Evolutionary conservation across 2,797 vertebrate genomes (phyloP).

Genomic region (Neosalanx taihuensis): DNA sequence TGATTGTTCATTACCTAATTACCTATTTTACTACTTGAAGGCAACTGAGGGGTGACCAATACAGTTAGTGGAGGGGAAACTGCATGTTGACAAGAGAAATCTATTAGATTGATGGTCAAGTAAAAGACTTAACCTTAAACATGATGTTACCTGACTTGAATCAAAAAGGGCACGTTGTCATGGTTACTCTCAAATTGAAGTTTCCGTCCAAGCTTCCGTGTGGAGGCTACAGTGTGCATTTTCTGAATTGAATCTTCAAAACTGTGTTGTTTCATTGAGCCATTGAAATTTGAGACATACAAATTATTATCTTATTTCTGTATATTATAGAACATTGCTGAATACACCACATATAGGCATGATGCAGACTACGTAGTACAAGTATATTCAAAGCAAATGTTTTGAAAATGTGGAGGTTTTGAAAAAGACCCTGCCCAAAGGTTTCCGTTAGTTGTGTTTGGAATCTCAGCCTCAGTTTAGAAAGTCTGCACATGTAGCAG

Average conservation of each 20-base stretch:
- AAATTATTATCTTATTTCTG: not conserved
- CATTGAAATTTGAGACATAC: not conserved
- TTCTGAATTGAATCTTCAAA: not conserved
- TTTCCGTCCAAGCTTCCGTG: not conserved
- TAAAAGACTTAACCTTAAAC: conserved; percentile 43
- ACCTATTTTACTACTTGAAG: conserved; percentile 14
- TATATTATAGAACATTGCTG: not conserved
- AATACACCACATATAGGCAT: not conserved
- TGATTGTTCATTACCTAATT: conserved; percentile 20
- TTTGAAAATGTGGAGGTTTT: not conserved
- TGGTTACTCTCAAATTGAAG: conserved; percentile 50
- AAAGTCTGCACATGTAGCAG: conserved; percentile 29
- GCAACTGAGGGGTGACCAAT: conserved; percentile 10
- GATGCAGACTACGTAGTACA: not conserved
- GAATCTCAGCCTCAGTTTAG: not conserved
- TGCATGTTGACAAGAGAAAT: conserved; percentile 12
- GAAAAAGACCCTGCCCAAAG: conserved; percentile 10
- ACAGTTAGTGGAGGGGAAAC: not conserved
- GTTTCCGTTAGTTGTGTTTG: not conserved
- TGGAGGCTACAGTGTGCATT: not conserved
- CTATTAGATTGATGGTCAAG: conserved; percentile 33
- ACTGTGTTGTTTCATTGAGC: too few relatives aligned
- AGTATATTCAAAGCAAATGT: not conserved
- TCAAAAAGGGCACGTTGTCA: conserved; percentile 56
- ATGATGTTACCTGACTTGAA: conserved; percentile 52